Evolutionary conservation across 2,888 invertebrate genomes (phyloP).

Genomic region (Rosalia funebris): DNA sequence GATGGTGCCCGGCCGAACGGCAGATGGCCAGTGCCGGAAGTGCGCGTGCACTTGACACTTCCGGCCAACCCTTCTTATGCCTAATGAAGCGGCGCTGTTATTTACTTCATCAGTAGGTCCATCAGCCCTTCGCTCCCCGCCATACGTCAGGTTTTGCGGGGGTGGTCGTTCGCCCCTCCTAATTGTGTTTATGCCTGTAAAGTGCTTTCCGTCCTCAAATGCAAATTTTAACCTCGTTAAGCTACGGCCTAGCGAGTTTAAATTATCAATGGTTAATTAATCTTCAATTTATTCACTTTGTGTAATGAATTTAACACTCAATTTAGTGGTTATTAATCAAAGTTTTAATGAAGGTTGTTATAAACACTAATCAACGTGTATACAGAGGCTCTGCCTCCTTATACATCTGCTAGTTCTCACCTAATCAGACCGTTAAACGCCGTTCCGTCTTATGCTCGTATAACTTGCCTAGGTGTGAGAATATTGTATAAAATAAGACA

Average conservation of each 20-base stretch:
- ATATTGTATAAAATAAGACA: too few relatives aligned
- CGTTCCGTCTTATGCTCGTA: too few relatives aligned
- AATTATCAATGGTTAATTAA: slow-evolving; percentile 68
- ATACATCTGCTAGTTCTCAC: slow-evolving; percentile 39
- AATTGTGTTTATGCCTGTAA: slow-evolving; percentile 65
- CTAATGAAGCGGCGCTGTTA: slow-evolving; percentile 52
- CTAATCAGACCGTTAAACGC: slow-evolving; percentile 25
- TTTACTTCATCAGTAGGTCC: slow-evolving; percentile 42
- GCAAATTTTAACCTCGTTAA: slow-evolving; percentile 68
- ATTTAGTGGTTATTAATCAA: slow-evolving; percentile 70
- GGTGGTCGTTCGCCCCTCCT: slow-evolving; percentile 53
- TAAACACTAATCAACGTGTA: slow-evolving; percentile 56
- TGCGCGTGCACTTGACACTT: slow-evolving; percentile 62
- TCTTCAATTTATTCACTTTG: slow-evolving; percentile 68
- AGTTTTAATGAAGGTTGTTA: slow-evolving; percentile 67
- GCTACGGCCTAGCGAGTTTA: slow-evolving; percentile 66
- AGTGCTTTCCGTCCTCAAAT: slow-evolving; percentile 67
- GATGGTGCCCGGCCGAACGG: slow-evolving; percentile 40
- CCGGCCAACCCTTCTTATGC: slow-evolving; percentile 57
- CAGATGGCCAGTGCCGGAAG: slow-evolving; percentile 52
- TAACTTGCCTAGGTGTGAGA: too few relatives aligned
- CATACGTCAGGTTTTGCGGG: slow-evolving; percentile 24
- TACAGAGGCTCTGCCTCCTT: slow-evolving; percentile 40
- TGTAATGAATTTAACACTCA: slow-evolving; percentile 64
- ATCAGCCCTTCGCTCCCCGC: slow-evolving; percentile 30